Conservation (phyloP, 2,888 invertebrate species). For the Amblyteles armatorius region DNA sequence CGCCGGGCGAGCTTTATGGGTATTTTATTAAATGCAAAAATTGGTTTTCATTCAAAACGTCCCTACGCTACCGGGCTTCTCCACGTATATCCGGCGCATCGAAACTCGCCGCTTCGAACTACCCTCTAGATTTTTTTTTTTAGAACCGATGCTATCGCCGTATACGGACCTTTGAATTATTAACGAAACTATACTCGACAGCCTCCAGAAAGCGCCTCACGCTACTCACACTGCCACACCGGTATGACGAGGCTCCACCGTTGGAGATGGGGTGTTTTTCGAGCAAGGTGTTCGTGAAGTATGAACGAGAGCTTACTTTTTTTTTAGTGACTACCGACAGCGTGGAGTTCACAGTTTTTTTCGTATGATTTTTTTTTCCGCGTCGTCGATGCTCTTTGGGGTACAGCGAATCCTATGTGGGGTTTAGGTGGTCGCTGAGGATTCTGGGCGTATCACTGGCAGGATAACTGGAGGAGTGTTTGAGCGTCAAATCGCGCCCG, state of each 20-base stretch:
- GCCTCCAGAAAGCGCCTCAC: background rate
- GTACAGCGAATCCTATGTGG: too few species aligned
- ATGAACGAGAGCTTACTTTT: too few species aligned
- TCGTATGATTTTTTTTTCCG: too few species aligned
- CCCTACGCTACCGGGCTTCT: background rate
- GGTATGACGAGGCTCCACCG: too few species aligned
- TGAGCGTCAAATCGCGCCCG: background rate
- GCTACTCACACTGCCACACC: background rate
- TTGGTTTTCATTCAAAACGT: conserved; percentile 61
- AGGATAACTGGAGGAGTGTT: background rate
- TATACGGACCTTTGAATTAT: background rate
- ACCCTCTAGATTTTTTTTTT: background rate
- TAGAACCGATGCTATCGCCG: background rate
- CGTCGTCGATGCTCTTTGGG: too few species aligned
- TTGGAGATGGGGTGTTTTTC: too few species aligned
- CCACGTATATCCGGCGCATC: background rate
- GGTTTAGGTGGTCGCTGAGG: too few species aligned
- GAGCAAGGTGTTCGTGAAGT: too few species aligned
- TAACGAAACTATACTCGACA: conserved; percentile 9
- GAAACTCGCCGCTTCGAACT: background rate
- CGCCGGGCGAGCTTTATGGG: conserved; percentile 2
- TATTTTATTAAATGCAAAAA: conserved; percentile 64
- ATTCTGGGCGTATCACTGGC: too few species aligned
- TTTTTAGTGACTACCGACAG: too few species aligned
- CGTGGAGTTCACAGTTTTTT: too few species aligned